Percentiles rank a stretch among this genome's conserved stretches.
These are phyloP conservation scores for Orthonyx spaldingii DNA, from an alignment of 2,113 vertebrate genomes.

Conservation along the genomic window DNA sequence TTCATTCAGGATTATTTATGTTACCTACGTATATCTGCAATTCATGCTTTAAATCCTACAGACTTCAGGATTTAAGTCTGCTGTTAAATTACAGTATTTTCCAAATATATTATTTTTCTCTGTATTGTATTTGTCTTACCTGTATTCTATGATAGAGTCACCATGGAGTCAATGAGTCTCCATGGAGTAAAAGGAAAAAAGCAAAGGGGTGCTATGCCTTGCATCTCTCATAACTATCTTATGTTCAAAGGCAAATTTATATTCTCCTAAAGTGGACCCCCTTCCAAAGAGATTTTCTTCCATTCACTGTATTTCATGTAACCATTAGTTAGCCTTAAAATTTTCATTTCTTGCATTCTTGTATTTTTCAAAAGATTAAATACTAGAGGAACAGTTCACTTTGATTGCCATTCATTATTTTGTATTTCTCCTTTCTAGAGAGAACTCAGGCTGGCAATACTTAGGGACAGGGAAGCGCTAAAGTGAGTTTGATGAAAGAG, in stretches of 20 bases:
- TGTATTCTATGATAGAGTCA: not conserved
- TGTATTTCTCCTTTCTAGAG: not conserved
- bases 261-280: not conserved
- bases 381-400: not conserved
- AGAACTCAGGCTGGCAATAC: not conserved
- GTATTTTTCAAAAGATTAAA: slow-evolving; percentile 9
- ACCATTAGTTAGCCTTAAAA: not conserved
- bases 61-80: not conserved
- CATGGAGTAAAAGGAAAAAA: not conserved
- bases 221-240: not conserved
- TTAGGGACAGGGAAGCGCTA: not conserved
- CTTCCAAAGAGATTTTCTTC: not conserved
- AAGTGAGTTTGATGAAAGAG: not conserved
- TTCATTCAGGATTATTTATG: not conserved
- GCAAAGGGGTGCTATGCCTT: not conserved
- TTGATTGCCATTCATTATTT: not conserved
- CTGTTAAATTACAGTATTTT: not conserved
- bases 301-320: not conserved
- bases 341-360: not conserved
- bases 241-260: not conserved
- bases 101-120: not conserved
- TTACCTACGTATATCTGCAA: not conserved
- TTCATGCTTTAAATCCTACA: not conserved
- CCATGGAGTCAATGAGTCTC: not conserved
- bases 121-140: not conserved